Base-by-base conservation (phyloP, 37 sponge, comb jelly and placozoan species). In the Theonella swinhoei region DNA sequence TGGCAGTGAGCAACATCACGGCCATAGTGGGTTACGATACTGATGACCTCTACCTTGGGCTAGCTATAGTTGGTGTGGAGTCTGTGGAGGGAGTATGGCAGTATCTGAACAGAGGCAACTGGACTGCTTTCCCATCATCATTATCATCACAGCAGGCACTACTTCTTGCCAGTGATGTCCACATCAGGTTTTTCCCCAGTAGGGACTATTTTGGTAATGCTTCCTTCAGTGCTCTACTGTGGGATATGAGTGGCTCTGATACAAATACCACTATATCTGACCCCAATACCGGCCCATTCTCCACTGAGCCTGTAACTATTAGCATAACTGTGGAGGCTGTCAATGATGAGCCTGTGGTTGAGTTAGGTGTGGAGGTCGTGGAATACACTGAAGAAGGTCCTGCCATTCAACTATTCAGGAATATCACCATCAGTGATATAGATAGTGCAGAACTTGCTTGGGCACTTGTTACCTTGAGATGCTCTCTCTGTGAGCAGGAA, bases 321-420 rank as follows among this genome's bases (percentile, higher is more conserved):
- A 35, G 32, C 28, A 68, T 86, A 33, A 32, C 23, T 36, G 74
- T 91, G 24, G n/a, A 24, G 0, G 75, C 25, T 36, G 60, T 71
- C 64, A 86, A 91, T 74, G 83, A 86, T 63, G 83, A 83, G 20
- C 87, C 91, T 39, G 41, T 66, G 25, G 33, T 91, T 26, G 30
- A 62, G 7, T 32, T 91, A 3, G 26, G 28, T 5, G 23, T 31
- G 0, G 36, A 66, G 37, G 61, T 41, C 37, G 54, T 88, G 17
- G 42, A 54, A 11, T 82, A 77, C 64, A 77, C 64, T 26, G 88
- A 88, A 58, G 68, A 4, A 72, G 77, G 64, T 60, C n/a, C 41
- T 24, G 32, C 71, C 23, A 38, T 82, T 61, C 71, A 35, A 7
- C 59, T 88, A 24, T 88, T 88, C 39, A 22, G 35, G 9, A 30